Conservation (phyloP, 2,113 vertebrate genomes). For the Larimichthys polyactis region DNA sequence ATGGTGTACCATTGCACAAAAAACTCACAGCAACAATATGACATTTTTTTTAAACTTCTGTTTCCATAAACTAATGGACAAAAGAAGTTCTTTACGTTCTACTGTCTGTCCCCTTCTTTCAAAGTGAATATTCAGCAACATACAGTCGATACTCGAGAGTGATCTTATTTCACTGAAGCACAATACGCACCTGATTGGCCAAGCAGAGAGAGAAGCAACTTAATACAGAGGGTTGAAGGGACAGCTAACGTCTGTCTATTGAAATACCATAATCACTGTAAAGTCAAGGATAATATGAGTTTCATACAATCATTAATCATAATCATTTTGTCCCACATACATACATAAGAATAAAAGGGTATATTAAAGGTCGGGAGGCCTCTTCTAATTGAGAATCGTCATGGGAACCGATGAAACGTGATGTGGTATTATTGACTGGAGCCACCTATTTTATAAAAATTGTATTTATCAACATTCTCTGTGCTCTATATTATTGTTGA, state of each 20-base stretch:
- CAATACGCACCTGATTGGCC: conserved; percentile 9
- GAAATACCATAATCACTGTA: conserved; percentile 7
- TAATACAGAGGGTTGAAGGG: not conserved
- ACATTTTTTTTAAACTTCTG: too few relatives aligned
- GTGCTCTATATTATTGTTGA: not conserved
- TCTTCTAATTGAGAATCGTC: not conserved
- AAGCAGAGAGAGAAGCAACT: not conserved
- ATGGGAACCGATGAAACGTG: not conserved
- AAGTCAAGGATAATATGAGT: not conserved
- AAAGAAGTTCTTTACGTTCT: not conserved
- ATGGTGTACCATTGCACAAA: not conserved
- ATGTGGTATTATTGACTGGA: not conserved
- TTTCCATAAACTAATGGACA: too few relatives aligned
- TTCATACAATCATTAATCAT: conserved; percentile 8
- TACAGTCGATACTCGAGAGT: not conserved
- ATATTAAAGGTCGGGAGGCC: not conserved
- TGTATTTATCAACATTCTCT: not conserved
- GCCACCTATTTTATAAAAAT: not conserved
- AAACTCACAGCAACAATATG: not conserved
- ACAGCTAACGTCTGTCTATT: not conserved
- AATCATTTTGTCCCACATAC: conserved; percentile 12
- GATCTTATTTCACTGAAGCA: not conserved
- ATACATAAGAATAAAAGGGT: not conserved
- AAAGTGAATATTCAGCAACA: not conserved
- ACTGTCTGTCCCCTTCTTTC: not conserved